Conservation (phyloP, 2,797 vertebrate species). For the Enteromius trimaculatus region DNA sequence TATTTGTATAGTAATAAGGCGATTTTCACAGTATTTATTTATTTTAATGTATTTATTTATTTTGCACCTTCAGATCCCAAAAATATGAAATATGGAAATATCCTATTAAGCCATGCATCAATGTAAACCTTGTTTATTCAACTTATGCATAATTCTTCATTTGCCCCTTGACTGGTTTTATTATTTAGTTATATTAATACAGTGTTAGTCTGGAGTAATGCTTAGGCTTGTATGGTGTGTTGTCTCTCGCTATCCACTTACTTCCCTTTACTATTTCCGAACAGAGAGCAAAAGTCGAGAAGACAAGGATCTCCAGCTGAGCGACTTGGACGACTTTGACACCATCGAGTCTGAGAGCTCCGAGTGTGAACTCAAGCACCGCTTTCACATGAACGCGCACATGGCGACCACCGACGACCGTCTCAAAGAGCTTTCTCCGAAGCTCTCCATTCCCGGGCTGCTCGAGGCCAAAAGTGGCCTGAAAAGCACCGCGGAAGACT, state of each 20-base stretch:
- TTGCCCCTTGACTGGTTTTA: not conserved
- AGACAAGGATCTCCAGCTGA: slow-evolving; percentile 92
- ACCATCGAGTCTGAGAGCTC: slow-evolving; percentile 89
- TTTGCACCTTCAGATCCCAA: not conserved
- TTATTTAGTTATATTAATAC: too few species aligned
- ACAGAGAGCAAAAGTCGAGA: slow-evolving; percentile 84
- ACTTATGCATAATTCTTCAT: not conserved
- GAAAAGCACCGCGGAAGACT: slow-evolving; percentile 79
- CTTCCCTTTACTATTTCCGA: slow-evolving; percentile 24
- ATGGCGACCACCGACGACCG: slow-evolving; percentile 79
- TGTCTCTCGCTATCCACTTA: not conserved
- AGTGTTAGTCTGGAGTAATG: not conserved
- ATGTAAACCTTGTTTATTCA: not conserved
- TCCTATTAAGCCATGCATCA: not conserved
- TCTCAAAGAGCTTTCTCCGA: slow-evolving; percentile 78
- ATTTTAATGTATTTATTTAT: not conserved
- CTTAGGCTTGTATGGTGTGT: not conserved
- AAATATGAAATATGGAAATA: too few species aligned
- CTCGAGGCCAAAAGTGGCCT: slow-evolving; percentile 85
- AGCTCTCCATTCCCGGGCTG: slow-evolving; percentile 77
- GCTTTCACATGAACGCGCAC: slow-evolving; percentile 82
- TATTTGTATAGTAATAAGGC: not conserved
- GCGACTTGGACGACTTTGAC: slow-evolving; percentile 94
- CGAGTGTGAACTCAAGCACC: slow-evolving; percentile 90
- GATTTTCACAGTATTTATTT: not conserved